Conservation (phyloP, 2,113 vertebrate species). For the Ploceus nigricollis region DNA sequence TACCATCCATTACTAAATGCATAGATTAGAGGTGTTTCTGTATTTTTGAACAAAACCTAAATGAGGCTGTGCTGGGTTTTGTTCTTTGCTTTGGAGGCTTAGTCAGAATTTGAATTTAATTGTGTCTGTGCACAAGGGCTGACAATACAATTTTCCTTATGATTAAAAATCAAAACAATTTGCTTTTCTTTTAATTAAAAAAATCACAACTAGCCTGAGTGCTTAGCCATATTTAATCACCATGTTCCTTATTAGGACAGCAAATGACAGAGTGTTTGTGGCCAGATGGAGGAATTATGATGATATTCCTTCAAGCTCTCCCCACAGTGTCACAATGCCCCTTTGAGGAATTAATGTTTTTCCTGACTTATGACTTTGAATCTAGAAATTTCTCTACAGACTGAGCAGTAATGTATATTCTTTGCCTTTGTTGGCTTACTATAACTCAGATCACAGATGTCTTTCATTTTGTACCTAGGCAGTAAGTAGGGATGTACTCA, state of each 20-base stretch:
- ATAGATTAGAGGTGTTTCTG: not conserved
- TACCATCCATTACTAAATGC: not conserved
- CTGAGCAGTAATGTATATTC: not conserved
- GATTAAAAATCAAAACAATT: not conserved
- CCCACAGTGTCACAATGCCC: not conserved
- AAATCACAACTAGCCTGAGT: not conserved
- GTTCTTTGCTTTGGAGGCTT: conserved; percentile 17
- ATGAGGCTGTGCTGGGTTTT: not conserved
- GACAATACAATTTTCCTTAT: not conserved
- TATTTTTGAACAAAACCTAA: conserved; percentile 10
- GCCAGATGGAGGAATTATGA: conserved; percentile 2
- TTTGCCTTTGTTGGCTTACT: not conserved
- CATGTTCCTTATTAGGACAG: not conserved
- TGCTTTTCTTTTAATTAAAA: conserved; percentile 38
- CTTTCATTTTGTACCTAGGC: not conserved
- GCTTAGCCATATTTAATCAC: conserved; percentile 37
- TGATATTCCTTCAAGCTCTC: not conserved
- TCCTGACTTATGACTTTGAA: not conserved
- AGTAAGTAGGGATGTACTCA: not conserved
- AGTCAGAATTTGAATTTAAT: not conserved
- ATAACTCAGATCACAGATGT: not conserved
- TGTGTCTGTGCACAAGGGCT: not conserved
- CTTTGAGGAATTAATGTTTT: not conserved
- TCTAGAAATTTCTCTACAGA: not conserved
- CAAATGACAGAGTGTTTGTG: conserved; percentile 4